phyloP scores from a whole-genome alignment of 1,140 invertebrate species.

The Drosophila nebulosa region DNA sequence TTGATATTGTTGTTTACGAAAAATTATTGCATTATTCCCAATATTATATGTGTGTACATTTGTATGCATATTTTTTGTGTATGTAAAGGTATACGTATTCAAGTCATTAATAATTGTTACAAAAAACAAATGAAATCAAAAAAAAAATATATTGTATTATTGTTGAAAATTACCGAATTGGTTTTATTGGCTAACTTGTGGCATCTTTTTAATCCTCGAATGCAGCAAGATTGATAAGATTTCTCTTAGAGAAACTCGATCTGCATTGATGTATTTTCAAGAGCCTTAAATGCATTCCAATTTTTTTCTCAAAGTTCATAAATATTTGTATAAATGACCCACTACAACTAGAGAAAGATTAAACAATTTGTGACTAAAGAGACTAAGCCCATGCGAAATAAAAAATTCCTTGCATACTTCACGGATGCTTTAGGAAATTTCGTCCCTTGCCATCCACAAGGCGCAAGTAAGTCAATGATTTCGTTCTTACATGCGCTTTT shows the following conservation, averaged over 20 bases:
- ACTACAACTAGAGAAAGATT: no score
- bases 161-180: constrained; percentile 16
- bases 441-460: no score
- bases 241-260: not conserved
- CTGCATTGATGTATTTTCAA: not conserved
- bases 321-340: no score
- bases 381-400: no score
- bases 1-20: not conserved
- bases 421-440: no score
- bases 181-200: not conserved
- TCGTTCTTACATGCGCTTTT: no score
- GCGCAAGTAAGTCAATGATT: no score
- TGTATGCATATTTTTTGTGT: not conserved
- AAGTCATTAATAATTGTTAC: constrained; percentile 40
- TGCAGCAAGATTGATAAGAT: not conserved
- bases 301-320: no score
- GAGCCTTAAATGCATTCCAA: no score
- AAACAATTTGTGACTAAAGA: no score
- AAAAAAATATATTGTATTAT: constrained; percentile 35
- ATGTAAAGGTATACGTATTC: not conserved
- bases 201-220: not conserved
- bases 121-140: constrained; percentile 2
- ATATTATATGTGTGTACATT: not conserved
- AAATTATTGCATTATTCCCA: not conserved
- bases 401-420: no score